phyloP scores from a whole-genome alignment of 2,113 vertebrate species.

The Aptenodytes forsteri region DNA sequence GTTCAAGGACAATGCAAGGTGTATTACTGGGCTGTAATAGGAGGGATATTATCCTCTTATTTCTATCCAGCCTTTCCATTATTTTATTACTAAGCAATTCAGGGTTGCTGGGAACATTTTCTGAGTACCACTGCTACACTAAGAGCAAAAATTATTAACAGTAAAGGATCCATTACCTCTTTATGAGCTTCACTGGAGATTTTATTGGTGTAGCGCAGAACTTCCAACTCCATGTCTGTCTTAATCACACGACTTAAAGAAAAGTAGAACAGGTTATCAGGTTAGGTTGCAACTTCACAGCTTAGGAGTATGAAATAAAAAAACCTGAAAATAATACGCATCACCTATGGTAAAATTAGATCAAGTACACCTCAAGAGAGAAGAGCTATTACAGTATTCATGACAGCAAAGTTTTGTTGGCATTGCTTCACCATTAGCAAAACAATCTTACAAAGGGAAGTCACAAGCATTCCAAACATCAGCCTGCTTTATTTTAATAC shows the following conservation, averaged over 20 bases:
- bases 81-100: conserved; percentile 59
- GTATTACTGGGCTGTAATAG: conserved; percentile 28
- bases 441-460: background rate
- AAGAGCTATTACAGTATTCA: background rate
- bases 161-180: conserved; percentile 80
- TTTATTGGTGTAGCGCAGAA: conserved; percentile 93
- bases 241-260: conserved; percentile 88
- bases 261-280: background rate
- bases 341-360: background rate
- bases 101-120: conserved; percentile 38
- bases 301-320: background rate
- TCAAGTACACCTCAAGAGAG: background rate
- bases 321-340: background rate
- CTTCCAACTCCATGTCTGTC: conserved; percentile 96
- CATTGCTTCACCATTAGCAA: background rate
- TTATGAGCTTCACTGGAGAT: conserved; percentile 96
- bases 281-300: conserved; percentile 28
- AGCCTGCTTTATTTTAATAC: background rate
- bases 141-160: conserved; percentile 62
- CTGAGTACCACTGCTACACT: conserved; percentile 3
- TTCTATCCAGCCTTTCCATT: conserved; percentile 49
- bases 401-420: background rate
- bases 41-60: conserved; percentile 50
- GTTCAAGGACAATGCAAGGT: conserved; percentile 56
- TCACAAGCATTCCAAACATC: background rate